Base-by-base conservation (phyloP, 2,113 vertebrate genomes). In the Xiphophorus hellerii region DNA sequence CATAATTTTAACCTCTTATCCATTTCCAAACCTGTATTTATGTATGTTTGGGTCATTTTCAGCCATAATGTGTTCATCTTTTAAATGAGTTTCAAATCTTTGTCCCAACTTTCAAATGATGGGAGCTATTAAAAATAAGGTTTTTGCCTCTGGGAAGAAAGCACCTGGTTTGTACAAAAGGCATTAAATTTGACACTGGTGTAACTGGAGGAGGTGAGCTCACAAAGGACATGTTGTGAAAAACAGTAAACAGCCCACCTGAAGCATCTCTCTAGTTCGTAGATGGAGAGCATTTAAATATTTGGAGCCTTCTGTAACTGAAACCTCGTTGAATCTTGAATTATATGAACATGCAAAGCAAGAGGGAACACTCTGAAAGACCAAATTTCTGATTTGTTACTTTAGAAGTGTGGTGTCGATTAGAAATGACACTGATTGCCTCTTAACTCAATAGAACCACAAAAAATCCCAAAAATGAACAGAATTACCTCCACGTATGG, bases 401-500 rank as follows among this genome's bases (percentile, higher is more conserved):
- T 73, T 1, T 1, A 10, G 42, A 63, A 9, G 72, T 61, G 67
- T 60, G 27, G 72, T 78, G 33, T 25, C 39, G 15, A 15, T 42
- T 42, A 42, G 13, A 66, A 48, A 51, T 62, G 70, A 66, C 69
- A 76, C 37, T 37, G 29, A 42, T 35, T 70, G 68, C 54, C 61
- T 67, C 27, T 71, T 71, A 22, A 48, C 4, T 1, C 39, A 60
- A 8, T 62, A 17, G 2, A 15, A 15, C 7, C 14, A 4, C 15
- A 60, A 12, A 6, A 31, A 63, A 1, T 2, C 28, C 28, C 28
- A 7, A 14, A 28, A 62, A 65, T 15, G 1, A 31, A 63, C 1
- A 25, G 12, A 60, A 69, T 91, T 97, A 99, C 98, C 97, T 99
- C 98, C 61, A 99, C 94, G 68, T 99, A 99, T 10, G 98, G 97